Evolutionary conservation across 2,797 vertebrate genomes (phyloP), one percentile per base, ranked within the genome.

Genomic region (Dromococcyx pavoninus): DNA sequence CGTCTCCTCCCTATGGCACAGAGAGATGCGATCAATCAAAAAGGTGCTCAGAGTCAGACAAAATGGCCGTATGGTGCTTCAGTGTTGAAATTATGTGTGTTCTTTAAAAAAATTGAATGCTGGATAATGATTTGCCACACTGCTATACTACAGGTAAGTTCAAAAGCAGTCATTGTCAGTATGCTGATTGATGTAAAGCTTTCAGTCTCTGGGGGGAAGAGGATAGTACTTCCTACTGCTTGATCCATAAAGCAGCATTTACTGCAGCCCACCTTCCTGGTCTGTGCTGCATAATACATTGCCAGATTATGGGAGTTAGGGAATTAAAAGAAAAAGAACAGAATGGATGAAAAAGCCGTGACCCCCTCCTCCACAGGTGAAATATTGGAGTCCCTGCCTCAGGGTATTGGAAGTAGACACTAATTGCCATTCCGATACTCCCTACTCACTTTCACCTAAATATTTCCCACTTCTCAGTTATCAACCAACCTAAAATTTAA

Each of bases 101-200:
- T 95, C 94, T 95, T 95, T 89, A 83, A 90, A 95, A 93, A 97
- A 96, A 94, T 13, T 71, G 94, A 96, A 95, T 87, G 74, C 90
- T 90, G 72, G 95, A 95, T 96, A 97, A 96, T 96, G 95, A 96
- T 97, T 97, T 97, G 91, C 96, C 90, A 93, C 88, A 91, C 65
- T 13, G 44, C 89, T 97, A 94, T 90, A 53, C 93, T 97, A 96
- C 93, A 94, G 93, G 95, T 95, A 97, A 93, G 95, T 96, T 97
- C 95, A 96, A 96, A 97, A 94, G 95, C 92, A 95, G 89, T 92
- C 96, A 96, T 96, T 97, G 97, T 96, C 95, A 96, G 95, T 95
- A 97, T 96, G 93, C 94, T 97, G 96, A 97, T 93, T 97, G 96
- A 97, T 97, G 95, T 96, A 96, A 97, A 96, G 95, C 95, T 94